Base-by-base conservation (phyloP, 2,797 vertebrate species). In the Pygocentrus nattereri region DNA sequence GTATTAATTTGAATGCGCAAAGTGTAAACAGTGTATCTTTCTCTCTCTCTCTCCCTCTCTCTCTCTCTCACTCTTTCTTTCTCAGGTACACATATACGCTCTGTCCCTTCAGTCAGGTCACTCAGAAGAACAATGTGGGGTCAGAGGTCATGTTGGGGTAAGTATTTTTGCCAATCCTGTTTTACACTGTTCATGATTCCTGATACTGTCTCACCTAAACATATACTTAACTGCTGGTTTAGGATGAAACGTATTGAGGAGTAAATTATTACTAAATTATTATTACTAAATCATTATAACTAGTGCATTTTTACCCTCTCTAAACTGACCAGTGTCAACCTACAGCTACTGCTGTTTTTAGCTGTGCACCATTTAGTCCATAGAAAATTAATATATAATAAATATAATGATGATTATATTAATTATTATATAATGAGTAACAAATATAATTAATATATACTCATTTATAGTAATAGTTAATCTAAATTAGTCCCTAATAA, bases 91-190 rank as follows among this genome's bases (percentile, higher is more conserved):
- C 84, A 27, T 94, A 94, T 38, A 90, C 89, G 2, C 82, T 94
- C 74, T 94, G 94, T 76, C 93, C 94, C 0, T 94, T 94, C 89
- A 93, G 89, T 88, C 90, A 91, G 76, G 88, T 94, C 74, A 92
- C 91, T 50, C 93, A 94, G 27, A 91, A 88, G 90, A 91, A 84
- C 86, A 86, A 87, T 2, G 74, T 84, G 50, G 94, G 93, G 87
- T 88, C 86, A 64, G 90, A 93, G 86, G 91, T 94, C 52, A 91
- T 90, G 79, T 90, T 94, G 85, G 93, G 94, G 93, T 94, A 89
- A 93, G 93, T 90, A 10, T 69, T 44, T 31, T 23, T 21, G 25
- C 19, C 10, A 34, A 21, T 7, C 1, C 15, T 64, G 1, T 38
- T 21, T 38, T 10, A 21, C 31, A 8, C 7, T 64, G 16, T 19